Conservation (phyloP, 2,113 vertebrate species). For the Galbula dea region DNA sequence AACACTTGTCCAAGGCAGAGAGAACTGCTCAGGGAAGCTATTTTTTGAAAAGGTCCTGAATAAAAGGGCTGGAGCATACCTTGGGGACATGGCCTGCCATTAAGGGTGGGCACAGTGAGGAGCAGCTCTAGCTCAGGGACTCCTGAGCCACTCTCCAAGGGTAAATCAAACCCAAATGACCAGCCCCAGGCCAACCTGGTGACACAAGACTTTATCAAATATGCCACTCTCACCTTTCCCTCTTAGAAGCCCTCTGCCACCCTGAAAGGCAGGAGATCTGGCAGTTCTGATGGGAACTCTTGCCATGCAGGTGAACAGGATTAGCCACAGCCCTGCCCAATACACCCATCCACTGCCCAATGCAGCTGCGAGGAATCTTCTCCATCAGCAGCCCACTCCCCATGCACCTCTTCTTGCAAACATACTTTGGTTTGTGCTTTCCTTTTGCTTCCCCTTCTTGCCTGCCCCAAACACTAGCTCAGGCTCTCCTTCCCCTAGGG, state of each 20-base stretch:
- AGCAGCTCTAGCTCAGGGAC: background rate
- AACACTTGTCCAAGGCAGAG: background rate
- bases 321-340: background rate
- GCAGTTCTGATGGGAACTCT: background rate
- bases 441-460: background rate
- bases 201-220: background rate
- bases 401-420: accelerated
- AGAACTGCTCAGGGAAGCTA: conserved; percentile 26
- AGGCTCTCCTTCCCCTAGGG: background rate
- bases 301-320: too few relatives aligned
- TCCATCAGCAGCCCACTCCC: background rate
- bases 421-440: background rate
- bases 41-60: background rate
- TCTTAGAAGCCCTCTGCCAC: background rate
- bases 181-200: background rate
- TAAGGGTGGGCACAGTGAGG: background rate
- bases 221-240: background rate
- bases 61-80: background rate
- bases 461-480: background rate
- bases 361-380: background rate
- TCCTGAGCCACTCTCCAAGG: background rate
- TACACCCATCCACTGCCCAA: background rate
- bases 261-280: background rate
- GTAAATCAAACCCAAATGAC: background rate
- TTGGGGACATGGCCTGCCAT: background rate